These are phyloP conservation scores for Desmophyllum pertusum DNA, from an alignment of 92 coral and sea anemone genomes.

Conservation along the genomic window DNA sequence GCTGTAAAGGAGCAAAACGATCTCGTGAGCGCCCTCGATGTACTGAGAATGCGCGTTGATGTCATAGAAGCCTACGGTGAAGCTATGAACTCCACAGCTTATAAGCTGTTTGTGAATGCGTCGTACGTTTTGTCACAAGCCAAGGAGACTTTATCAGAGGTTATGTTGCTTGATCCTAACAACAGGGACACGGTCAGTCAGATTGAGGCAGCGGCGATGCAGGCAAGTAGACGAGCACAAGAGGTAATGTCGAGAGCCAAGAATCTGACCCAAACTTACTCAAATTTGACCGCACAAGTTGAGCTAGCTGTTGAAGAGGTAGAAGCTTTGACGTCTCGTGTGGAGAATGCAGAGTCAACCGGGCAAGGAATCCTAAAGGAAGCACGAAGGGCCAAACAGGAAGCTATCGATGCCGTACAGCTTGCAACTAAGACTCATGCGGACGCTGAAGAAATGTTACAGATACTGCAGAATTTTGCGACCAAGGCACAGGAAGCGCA, in stretches of 20 bases:
- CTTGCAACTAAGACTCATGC: conserved; percentile 73
- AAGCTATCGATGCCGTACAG: conserved; percentile 73
- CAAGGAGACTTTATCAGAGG: conserved; percentile 35
- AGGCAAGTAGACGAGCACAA: conserved; percentile 52
- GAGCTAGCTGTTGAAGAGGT: conserved; percentile 43
- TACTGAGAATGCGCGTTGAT: conserved; percentile 43
- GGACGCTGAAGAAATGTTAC: conserved; percentile 78
- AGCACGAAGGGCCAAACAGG: conserved; percentile 59
- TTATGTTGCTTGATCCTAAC: conserved; percentile 49
- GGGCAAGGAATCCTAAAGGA: conserved; percentile 68
- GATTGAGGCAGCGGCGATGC: conserved; percentile 43
- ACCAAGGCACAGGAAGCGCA: conserved; percentile 71
- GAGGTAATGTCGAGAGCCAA: conserved; percentile 31
- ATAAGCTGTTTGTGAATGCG: conserved; percentile 52
- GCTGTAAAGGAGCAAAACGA: conserved; percentile 4
- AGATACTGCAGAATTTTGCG: conserved; percentile 68
- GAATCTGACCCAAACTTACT: conserved; percentile 38
- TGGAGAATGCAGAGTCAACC: conserved; percentile 16
- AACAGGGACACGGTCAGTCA: conserved; percentile 44
- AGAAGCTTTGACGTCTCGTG: conserved; percentile 48
- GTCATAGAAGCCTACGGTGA: conserved; percentile 41
- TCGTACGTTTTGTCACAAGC: conserved; percentile 63
- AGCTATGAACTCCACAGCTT: conserved; percentile 42
- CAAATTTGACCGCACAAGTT: conserved; percentile 51
- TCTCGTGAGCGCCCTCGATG: conserved; percentile 15